Evolutionary conservation across 1,140 invertebrate genomes (phyloP).

Genomic region (Calephelis virginiensis): DNA sequence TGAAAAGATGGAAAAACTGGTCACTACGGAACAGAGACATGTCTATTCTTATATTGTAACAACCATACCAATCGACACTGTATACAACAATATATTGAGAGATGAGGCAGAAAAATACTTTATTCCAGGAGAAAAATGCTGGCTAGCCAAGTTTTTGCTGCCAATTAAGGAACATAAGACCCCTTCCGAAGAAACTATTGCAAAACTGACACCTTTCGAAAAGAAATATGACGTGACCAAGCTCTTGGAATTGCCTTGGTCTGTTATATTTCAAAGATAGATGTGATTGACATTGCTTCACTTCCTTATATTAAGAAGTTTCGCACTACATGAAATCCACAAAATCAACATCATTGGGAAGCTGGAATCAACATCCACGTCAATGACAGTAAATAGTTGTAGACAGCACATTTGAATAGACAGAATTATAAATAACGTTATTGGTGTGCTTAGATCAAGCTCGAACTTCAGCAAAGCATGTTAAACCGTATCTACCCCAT

Average conservation of each 20-base stretch:
- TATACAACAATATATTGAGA: slow-evolving; percentile 54
- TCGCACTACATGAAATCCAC: neutral
- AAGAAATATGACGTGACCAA: slow-evolving; percentile 50
- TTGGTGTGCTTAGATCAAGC: no score
- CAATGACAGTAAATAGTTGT: no score
- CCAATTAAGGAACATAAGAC: slow-evolving; percentile 31
- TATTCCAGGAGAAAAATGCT: slow-evolving; percentile 28
- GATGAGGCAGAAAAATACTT: slow-evolving; percentile 32
- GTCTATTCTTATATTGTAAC: slow-evolving; percentile 61
- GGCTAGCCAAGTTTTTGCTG: slow-evolving; percentile 33
- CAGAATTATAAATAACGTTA: no score
- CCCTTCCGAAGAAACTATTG: slow-evolving; percentile 29
- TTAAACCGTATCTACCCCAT: neutral
- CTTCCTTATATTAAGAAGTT: neutral
- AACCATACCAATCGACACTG: slow-evolving; percentile 55
- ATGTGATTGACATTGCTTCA: neutral
- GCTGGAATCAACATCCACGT: no score
- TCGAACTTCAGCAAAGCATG: no score
- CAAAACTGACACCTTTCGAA: slow-evolving; percentile 40
- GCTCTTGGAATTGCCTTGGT: slow-evolving; percentile 65
- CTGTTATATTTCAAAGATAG: slow-evolving; percentile 65
- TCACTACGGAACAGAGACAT: slow-evolving; percentile 34
- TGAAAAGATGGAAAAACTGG: slow-evolving; percentile 54
- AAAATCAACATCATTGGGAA: neutral
- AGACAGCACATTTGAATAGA: no score